These are phyloP conservation scores for Chloroceryle inda DNA, from an alignment of 2,797 vertebrate genomes.

Conservation along the genomic window DNA sequence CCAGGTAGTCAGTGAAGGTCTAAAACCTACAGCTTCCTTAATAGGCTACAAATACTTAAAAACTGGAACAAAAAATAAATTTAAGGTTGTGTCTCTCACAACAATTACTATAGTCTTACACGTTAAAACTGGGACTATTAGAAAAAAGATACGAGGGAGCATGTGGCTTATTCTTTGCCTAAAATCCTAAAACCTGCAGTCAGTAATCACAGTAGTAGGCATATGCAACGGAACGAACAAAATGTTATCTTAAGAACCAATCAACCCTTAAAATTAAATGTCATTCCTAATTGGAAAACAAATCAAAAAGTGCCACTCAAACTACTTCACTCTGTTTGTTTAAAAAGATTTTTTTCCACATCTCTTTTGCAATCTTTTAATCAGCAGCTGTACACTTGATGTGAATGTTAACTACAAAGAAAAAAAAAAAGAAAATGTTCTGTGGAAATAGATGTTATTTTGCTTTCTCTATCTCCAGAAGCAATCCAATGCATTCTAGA, in stretches of 20 bases:
- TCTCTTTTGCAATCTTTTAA: conserved; percentile 49
- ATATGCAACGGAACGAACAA: background rate
- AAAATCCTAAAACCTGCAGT: background rate
- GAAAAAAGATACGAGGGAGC: background rate
- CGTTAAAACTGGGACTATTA: background rate
- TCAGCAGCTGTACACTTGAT: conserved; percentile 45
- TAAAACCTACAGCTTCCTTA: background rate
- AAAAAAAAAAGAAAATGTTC: background rate
- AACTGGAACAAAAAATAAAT: background rate
- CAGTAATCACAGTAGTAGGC: background rate
- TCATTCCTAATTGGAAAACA: conserved; percentile 56
- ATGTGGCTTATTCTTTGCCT: background rate
- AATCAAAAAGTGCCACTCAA: conserved; percentile 55
- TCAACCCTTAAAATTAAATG: conserved; percentile 43
- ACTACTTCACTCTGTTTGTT: background rate
- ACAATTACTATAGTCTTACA: background rate
- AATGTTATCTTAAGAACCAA: background rate
- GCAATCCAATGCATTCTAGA: background rate
- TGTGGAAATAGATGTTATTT: background rate
- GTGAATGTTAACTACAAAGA: conserved; percentile 11
- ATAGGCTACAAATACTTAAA: background rate
- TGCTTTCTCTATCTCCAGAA: background rate
- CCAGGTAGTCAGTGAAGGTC: background rate
- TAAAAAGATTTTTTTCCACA: background rate
- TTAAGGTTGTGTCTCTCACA: background rate